A percentile compares a stretch with the other conserved stretches of the same genome.
Conservation (phyloP, 2,888 invertebrate genomes). For the Pammene aurita region DNA sequence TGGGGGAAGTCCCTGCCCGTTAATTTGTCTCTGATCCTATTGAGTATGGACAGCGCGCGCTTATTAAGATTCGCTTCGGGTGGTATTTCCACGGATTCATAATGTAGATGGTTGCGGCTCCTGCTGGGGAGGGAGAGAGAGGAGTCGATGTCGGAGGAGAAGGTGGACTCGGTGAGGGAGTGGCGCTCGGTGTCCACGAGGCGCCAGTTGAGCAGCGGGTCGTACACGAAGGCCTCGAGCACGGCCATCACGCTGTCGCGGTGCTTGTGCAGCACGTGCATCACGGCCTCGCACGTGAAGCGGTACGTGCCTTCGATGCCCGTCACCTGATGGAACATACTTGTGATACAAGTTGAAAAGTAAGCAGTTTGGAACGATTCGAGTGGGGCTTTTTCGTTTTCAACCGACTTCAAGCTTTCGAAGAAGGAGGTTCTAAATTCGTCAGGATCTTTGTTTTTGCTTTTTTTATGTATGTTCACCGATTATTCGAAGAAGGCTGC, state of each 20-base stretch:
- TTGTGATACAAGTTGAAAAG: no score
- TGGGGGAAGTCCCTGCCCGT: constrained; percentile 96
- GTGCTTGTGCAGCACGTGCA: constrained; percentile 95
- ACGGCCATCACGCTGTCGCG: constrained; percentile 99
- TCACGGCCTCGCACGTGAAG: constrained; percentile 97
- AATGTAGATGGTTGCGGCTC: constrained; percentile 68
- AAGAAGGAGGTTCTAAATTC: no score
- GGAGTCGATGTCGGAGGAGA: constrained; percentile 73
- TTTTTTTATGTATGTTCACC: no score
- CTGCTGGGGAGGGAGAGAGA: constrained; percentile 71
- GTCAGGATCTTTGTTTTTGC: no score
- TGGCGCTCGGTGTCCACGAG: constrained; percentile 80
- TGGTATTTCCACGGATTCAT: constrained; percentile 75
- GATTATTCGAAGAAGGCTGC: no score
- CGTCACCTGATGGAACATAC: constrained; percentile 85
- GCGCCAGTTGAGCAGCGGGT: constrained; percentile 98
- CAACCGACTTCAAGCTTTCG: no score
- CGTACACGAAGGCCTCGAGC: constrained; percentile 98
- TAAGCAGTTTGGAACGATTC: no score
- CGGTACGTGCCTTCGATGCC: constrained; percentile 99
- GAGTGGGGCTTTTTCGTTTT: no score
- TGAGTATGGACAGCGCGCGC: constrained; percentile 95
- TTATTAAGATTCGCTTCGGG: constrained; percentile 93
- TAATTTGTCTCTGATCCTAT: constrained; percentile 95
- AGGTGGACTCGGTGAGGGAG: constrained; percentile 70